Conservation (phyloP, 2,113 vertebrate species). For the Irena cyanogastra region DNA sequence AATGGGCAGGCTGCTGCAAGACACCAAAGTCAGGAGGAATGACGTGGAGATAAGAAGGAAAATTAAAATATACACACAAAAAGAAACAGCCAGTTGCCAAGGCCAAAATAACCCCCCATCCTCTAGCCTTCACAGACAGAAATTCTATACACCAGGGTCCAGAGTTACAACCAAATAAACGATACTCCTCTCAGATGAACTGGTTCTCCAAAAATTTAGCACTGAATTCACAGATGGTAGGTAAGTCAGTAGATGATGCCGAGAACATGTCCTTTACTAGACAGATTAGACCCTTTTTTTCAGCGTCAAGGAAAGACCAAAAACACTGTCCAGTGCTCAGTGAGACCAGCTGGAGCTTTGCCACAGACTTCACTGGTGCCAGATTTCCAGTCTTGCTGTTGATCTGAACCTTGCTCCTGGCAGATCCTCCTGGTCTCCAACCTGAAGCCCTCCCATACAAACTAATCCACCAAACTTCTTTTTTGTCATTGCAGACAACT, state of each 20-base stretch:
- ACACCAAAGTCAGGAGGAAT: background rate
- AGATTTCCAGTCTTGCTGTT: background rate
- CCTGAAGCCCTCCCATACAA: background rate
- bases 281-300: background rate
- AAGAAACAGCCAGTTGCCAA: background rate
- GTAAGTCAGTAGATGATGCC: background rate
- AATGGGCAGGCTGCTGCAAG: background rate
- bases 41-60: background rate
- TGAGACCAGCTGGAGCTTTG: background rate
- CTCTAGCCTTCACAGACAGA: background rate
- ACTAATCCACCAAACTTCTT: background rate
- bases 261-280: background rate
- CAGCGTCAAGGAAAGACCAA: background rate
- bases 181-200: background rate
- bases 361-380: background rate
- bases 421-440: background rate
- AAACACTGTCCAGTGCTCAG: background rate
- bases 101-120: background rate
- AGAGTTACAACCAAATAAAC: background rate
- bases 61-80: background rate
- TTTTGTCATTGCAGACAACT: background rate
- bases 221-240: background rate
- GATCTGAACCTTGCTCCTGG: background rate
- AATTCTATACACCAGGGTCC: background rate
- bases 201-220: background rate